phyloP scores from a whole-genome alignment of 2,113 vertebrate genomes.

The Mobula birostris region DNA sequence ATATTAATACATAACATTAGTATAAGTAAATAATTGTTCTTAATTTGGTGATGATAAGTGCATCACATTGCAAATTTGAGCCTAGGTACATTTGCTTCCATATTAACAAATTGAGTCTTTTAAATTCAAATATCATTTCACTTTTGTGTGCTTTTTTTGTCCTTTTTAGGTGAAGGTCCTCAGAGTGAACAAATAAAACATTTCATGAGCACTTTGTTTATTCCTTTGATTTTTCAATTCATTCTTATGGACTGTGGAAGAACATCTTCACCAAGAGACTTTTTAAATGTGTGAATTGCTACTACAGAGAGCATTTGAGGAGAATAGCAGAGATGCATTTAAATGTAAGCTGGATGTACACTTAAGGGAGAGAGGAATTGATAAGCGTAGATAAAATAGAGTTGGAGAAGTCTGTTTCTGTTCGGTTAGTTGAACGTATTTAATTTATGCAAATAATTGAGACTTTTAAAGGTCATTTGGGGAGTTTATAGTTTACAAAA shows the following conservation, averaged over 20 bases:
- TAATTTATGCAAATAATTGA: background rate
- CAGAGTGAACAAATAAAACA: background rate
- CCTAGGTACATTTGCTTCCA: no score
- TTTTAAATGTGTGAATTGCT: background rate
- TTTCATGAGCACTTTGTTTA: background rate
- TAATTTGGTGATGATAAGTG: background rate
- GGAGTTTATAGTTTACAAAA: background rate
- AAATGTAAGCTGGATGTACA: background rate
- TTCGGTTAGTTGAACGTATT: background rate
- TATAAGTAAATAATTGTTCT: background rate
- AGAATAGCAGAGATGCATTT: background rate
- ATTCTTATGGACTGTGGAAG: no score
- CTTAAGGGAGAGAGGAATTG: background rate
- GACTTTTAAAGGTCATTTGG: background rate
- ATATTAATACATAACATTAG: no score
- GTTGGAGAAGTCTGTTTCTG: background rate
- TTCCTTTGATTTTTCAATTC: background rate
- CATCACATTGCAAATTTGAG: no score
- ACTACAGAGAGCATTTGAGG: background rate
- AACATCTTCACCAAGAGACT: background rate
- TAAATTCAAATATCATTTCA: background rate
- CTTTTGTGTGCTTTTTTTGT: background rate
- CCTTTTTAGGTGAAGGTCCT: background rate
- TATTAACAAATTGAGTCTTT: no score
- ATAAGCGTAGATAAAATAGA: background rate